These are phyloP conservation scores for Agrotis segetum DNA, from an alignment of 2,888 invertebrate species.

Conservation along the genomic window DNA sequence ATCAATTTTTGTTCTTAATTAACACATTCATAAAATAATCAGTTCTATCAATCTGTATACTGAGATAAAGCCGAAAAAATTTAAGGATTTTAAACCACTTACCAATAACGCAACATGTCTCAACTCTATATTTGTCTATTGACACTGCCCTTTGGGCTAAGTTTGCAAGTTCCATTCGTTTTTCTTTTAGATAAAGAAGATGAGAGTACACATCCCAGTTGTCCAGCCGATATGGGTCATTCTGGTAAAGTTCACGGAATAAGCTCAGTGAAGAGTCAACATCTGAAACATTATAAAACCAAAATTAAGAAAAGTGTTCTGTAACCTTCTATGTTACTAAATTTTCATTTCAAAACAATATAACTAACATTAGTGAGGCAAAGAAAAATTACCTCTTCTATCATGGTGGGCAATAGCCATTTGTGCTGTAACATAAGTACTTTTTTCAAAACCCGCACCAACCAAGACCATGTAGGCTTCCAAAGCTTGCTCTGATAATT, in stretches of 20 bases:
- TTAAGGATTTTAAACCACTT: constrained; percentile 66
- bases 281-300: constrained; percentile 91
- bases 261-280: constrained; percentile 96
- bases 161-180: constrained; percentile 97
- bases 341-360: not conserved
- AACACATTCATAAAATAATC: too few relatives aligned
- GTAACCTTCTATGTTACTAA: not conserved
- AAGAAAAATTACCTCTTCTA: constrained; percentile 92
- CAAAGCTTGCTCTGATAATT: constrained; percentile 97
- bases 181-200: constrained; percentile 97
- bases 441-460: constrained; percentile 95
- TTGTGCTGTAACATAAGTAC: constrained; percentile 97
- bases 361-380: not conserved
- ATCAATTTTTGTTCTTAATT: not conserved
- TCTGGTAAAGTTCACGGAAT: constrained; percentile 95
- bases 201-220: constrained; percentile 99
- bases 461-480: constrained; percentile 95
- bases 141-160: constrained; percentile 98
- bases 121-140: constrained; percentile 98
- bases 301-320: not conserved
- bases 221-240: constrained; percentile 98
- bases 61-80: not conserved
- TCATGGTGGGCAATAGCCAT: constrained; percentile 98
- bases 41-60: too few relatives aligned
- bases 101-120: constrained; percentile 99